phyloP scores from a whole-genome alignment of 2,888 invertebrate species.

The Formica aserva region DNA sequence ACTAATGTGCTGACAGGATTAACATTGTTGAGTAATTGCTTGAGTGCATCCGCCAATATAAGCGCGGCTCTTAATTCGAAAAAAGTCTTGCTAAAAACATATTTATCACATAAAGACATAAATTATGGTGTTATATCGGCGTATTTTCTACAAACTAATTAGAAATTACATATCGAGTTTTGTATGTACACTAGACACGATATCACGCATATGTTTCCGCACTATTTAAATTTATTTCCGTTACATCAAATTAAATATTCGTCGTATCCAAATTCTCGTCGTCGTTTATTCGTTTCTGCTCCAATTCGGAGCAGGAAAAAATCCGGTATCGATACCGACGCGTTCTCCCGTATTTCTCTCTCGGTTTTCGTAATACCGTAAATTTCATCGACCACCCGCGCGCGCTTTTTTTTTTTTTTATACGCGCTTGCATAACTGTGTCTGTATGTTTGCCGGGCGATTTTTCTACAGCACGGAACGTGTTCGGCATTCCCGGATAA shows the following conservation, averaged over 20 bases:
- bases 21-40: conserved; percentile 84
- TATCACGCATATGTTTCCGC: neutral
- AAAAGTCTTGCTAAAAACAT: conserved; percentile 34
- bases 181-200: neutral
- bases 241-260: conserved; percentile 5
- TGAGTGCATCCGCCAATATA: conserved; percentile 24
- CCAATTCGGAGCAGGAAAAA: conserved; percentile 15
- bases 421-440: conserved; percentile 15
- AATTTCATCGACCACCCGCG: conserved; percentile 49
- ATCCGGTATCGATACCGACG: neutral
- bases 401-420: conserved; percentile 12
- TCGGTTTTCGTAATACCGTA: conserved; percentile 36
- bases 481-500: conserved; percentile 51
- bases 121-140: conserved; percentile 14
- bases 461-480: conserved; percentile 29
- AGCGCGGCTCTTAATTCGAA: conserved; percentile 11
- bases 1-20: conserved; percentile 84
- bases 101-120: conserved; percentile 33
- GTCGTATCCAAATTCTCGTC: neutral
- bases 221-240: conserved; percentile 3
- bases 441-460: conserved; percentile 19
- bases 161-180: neutral
- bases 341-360: conserved; percentile 8
- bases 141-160: conserved; percentile 15
- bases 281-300: conserved; percentile 16